Percentiles rank a stretch among this genome's conserved stretches.
These are phyloP conservation scores for Mobula hypostoma DNA, from an alignment of 2,113 vertebrate species.

Conservation along the genomic window DNA sequence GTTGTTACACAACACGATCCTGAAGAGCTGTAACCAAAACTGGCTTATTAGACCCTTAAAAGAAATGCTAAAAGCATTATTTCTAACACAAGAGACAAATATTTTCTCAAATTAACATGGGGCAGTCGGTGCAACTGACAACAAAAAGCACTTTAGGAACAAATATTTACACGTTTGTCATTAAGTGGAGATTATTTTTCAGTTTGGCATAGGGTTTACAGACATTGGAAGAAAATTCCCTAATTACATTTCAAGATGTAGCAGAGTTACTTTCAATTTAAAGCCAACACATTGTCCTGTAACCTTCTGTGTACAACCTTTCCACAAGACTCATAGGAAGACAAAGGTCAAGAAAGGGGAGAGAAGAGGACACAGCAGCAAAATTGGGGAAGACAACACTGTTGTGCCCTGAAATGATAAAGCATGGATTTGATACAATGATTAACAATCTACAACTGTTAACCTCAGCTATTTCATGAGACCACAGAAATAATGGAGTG, in stretches of 20 bases:
- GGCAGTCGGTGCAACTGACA: conserved; percentile 77
- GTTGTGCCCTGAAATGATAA: background rate
- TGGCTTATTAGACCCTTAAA: conserved; percentile 61
- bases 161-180: conserved; percentile 96
- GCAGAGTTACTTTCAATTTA: background rate
- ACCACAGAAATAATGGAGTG: no score
- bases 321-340: background rate
- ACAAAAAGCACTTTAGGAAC: conserved; percentile 57
- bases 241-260: background rate
- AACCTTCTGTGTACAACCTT: background rate
- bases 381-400: background rate
- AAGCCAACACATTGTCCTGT: background rate
- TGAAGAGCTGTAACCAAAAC: conserved; percentile 72
- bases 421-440: background rate
- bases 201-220: conserved; percentile 51
- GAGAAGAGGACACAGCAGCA: background rate
- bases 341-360: background rate
- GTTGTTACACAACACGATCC: conserved; percentile 71
- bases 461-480: background rate
- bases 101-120: conserved; percentile 83
- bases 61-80: conserved; percentile 71
- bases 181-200: conserved; percentile 85
- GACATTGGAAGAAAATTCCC: background rate
- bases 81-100: conserved; percentile 62
- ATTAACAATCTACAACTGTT: background rate